Conservation (phyloP, 2,797 vertebrate species). For the Bryconaethiops microstoma region DNA sequence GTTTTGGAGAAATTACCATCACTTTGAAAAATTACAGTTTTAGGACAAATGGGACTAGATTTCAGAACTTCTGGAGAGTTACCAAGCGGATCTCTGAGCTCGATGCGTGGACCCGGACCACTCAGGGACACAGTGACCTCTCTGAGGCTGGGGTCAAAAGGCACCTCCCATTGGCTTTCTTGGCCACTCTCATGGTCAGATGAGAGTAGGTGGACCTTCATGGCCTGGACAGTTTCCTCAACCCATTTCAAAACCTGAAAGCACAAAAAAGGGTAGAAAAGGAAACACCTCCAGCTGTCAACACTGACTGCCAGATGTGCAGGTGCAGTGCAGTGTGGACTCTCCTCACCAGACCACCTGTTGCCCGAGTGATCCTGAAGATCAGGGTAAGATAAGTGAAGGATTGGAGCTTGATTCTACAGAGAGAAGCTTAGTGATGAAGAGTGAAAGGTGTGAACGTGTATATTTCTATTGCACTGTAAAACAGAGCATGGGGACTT, state of each 20-base stretch:
- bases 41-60: neutral
- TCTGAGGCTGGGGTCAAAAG: constrained; percentile 91
- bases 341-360: too few relatives aligned
- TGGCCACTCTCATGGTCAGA: constrained; percentile 86
- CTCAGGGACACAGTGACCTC: constrained; percentile 95
- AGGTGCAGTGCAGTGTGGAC: too few relatives aligned
- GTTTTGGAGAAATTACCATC: too few relatives aligned
- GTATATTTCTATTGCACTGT: too few relatives aligned
- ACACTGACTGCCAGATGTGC: neutral
- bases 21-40: neutral
- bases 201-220: constrained; percentile 93
- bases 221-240: constrained; percentile 90
- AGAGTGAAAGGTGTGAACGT: too few relatives aligned
- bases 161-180: constrained; percentile 85
- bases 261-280: neutral
- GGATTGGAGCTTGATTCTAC: too few relatives aligned
- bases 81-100: constrained; percentile 88
- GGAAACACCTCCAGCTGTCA: neutral
- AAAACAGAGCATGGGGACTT: too few relatives aligned
- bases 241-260: constrained; percentile 94
- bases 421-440: too few relatives aligned
- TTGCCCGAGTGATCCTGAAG: too few relatives aligned
- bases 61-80: constrained; percentile 36
- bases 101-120: constrained; percentile 85
- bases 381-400: too few relatives aligned